These are phyloP conservation scores for Pica pica DNA, from an alignment of 2,113 vertebrate genomes.

Conservation along the genomic window DNA sequence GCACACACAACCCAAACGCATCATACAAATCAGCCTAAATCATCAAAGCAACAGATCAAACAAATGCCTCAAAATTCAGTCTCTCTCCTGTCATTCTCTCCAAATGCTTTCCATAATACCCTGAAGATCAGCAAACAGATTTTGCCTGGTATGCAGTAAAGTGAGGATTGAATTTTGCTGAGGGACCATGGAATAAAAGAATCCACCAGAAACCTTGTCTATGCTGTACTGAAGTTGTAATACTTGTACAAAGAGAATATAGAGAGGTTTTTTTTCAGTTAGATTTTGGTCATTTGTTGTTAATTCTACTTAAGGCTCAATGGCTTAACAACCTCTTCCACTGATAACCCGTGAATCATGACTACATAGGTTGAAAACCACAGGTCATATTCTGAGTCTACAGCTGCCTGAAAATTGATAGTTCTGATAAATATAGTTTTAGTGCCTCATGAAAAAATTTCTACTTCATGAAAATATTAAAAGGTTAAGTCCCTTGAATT, in stretches of 20 bases:
- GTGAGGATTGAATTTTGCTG: slow-evolving; percentile 42
- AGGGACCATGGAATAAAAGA: neutral
- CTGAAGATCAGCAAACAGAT: slow-evolving; percentile 64
- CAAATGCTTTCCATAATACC: slow-evolving; percentile 63
- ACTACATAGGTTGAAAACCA: neutral
- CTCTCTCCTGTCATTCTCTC: slow-evolving; percentile 49
- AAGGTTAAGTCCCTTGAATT: neutral
- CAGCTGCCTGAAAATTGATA: neutral
- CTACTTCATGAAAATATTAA: neutral
- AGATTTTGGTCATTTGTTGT: neutral
- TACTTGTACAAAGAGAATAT: neutral
- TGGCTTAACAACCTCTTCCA: neutral
- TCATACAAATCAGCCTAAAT: slow-evolving; percentile 65
- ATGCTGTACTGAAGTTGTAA: neutral
- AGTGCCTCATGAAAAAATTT: neutral
- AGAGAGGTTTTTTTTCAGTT: neutral
- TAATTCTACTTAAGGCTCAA: neutral
- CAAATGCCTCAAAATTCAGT: slow-evolving; percentile 61
- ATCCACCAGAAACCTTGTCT: neutral
- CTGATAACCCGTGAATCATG: neutral
- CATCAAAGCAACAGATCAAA: slow-evolving; percentile 67
- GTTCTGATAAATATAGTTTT: neutral
- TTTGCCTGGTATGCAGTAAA: slow-evolving; percentile 51
- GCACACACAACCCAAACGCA: slow-evolving; percentile 36
- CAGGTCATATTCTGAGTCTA: neutral